A percentile compares a stretch with the other conserved stretches of the same genome.
Evolutionary conservation across 2,113 vertebrate genomes (phyloP).

Genomic region (Odocoileus virginianus): DNA sequence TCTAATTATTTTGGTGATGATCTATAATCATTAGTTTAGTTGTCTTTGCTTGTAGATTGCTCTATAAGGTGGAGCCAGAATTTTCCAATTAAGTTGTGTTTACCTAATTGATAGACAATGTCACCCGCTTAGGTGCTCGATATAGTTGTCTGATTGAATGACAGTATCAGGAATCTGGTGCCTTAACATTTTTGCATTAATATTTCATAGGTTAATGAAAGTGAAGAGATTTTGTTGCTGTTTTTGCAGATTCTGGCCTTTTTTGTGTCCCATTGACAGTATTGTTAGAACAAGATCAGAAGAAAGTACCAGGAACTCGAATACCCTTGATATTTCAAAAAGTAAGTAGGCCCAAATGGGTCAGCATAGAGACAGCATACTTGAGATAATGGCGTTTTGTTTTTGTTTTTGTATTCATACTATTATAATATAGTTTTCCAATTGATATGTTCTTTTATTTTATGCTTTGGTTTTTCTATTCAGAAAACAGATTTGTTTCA

Average conservation of each 20-base stretch:
- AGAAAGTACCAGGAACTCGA: slow-evolving; percentile 84
- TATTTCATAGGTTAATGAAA: slow-evolving; percentile 25
- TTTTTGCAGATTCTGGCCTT: slow-evolving; percentile 88
- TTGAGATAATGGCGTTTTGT: background rate
- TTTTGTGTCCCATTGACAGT: slow-evolving; percentile 89
- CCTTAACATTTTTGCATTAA: slow-evolving; percentile 31
- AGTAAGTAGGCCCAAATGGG: slow-evolving; percentile 77
- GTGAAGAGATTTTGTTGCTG: slow-evolving; percentile 52
- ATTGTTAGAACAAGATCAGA: slow-evolving; percentile 96
- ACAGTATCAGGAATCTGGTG: background rate
- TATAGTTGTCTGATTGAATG: background rate
- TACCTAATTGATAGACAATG: background rate
- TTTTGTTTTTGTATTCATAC: background rate
- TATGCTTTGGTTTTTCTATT: slow-evolving; percentile 63
- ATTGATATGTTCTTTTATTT: slow-evolving; percentile 53
- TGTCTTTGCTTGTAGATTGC: background rate
- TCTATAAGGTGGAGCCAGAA: background rate
- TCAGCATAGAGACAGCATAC: background rate
- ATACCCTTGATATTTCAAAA: slow-evolving; percentile 93
- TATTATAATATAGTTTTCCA: slow-evolving; percentile 38
- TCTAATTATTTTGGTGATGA: background rate
- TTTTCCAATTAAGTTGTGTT: background rate
- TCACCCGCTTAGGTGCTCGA: background rate
- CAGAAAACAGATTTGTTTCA: slow-evolving; percentile 44
- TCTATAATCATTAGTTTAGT: background rate